Conservation (phyloP, 2,797 vertebrate genomes). For the Myiotriccus ornatus region DNA sequence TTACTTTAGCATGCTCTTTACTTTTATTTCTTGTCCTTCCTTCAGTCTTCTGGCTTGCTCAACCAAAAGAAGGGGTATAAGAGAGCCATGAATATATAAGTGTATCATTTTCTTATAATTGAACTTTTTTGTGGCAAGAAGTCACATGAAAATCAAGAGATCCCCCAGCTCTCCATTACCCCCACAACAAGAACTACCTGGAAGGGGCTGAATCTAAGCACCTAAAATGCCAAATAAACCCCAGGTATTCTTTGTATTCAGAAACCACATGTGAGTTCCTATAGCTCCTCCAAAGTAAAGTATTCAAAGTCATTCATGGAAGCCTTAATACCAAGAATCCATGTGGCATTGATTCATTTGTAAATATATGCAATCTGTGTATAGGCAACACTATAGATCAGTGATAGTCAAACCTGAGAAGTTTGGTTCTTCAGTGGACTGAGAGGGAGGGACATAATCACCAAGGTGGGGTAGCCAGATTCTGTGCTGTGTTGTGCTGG, state of each 20-base stretch:
- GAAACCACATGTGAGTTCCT: background rate
- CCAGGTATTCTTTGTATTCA: constrained; percentile 17
- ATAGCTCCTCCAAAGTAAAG: constrained; percentile 4
- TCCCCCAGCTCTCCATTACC: background rate
- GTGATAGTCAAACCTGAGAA: background rate
- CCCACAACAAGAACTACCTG: background rate
- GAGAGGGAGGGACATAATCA: background rate
- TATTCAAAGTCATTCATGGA: background rate
- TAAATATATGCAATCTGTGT: background rate
- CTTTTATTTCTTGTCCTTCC: background rate
- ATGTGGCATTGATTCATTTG: background rate
- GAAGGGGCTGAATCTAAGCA: background rate
- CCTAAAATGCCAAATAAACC: background rate
- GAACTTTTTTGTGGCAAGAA: background rate
- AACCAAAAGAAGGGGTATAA: background rate
- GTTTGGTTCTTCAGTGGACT: background rate
- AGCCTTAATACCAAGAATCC: background rate
- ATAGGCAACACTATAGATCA: background rate
- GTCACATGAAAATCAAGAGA: background rate
- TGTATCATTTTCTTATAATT: background rate
- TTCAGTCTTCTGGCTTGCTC: background rate
- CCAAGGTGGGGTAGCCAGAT: background rate
- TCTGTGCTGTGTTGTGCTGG: background rate
- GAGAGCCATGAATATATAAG: background rate
- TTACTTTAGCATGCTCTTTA: background rate